phyloP scores from a whole-genome alignment of 2,797 vertebrate genomes.

The Podarcis lilfordi region DNA sequence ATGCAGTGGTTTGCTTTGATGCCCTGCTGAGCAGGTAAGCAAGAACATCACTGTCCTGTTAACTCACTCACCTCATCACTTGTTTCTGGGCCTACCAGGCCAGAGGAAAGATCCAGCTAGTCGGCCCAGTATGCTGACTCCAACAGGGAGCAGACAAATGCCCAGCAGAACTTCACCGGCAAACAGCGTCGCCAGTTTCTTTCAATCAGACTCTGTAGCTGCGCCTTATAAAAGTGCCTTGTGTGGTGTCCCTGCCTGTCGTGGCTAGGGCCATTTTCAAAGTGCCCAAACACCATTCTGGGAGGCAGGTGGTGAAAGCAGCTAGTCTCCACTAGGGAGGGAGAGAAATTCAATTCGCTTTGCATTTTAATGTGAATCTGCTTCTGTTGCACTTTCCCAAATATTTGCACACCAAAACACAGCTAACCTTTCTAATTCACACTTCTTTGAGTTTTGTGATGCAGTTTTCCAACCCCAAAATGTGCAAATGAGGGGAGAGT shows the following conservation, averaged over 20 bases:
- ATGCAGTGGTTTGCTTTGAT: conserved; percentile 59
- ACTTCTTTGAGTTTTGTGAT: too few species aligned
- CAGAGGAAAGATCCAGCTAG: not conserved
- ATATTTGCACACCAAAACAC: too few species aligned
- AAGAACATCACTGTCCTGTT: not conserved
- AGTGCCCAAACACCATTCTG: not conserved
- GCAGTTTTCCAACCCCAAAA: too few species aligned
- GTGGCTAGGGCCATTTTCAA: not conserved
- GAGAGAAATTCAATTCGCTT: too few species aligned
- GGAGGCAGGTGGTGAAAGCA: not conserved
- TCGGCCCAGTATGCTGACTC: not conserved
- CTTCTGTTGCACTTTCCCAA: too few species aligned
- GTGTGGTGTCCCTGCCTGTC: too few species aligned
- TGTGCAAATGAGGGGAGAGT: too few species aligned
- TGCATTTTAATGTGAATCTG: too few species aligned
- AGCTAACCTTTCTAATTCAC: too few species aligned
- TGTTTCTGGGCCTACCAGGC: not conserved
- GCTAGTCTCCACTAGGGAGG: too few species aligned
- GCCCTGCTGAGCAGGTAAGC: conserved; percentile 73
- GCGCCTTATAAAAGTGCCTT: not conserved
- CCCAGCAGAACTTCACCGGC: not conserved
- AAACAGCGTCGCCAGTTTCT: not conserved
- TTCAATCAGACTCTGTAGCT: not conserved
- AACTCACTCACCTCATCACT: not conserved
- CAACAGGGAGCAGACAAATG: too few species aligned